These are phyloP conservation scores for Micromussa lordhowensis DNA, from an alignment of 92 coral and sea anemone species.

Conservation along the genomic window DNA sequence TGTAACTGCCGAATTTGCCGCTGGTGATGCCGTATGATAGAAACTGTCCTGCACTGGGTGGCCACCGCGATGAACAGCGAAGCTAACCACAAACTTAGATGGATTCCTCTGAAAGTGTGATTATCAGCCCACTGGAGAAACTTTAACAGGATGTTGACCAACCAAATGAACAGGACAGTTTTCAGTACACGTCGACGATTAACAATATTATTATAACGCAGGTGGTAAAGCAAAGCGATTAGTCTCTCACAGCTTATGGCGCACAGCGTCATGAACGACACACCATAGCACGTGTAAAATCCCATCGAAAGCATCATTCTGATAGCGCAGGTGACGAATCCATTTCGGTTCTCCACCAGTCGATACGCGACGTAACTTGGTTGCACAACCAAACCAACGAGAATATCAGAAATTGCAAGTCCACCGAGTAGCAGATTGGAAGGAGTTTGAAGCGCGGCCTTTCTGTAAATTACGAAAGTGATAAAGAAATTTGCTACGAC, in stretches of 20 bases:
- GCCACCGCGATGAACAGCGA: slow-evolving; percentile 59
- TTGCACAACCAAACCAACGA: slow-evolving; percentile 74
- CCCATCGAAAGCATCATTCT: slow-evolving; percentile 73
- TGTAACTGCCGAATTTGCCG: slow-evolving; percentile 2
- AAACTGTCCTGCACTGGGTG: slow-evolving; percentile 53
- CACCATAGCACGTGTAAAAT: slow-evolving; percentile 78
- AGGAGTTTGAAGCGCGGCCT: slow-evolving; percentile 60
- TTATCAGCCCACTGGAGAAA: slow-evolving; percentile 76
- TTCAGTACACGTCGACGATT: slow-evolving; percentile 46
- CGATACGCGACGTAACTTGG: slow-evolving; percentile 76
- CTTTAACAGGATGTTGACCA: slow-evolving; percentile 55
- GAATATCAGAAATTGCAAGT: slow-evolving; percentile 73
- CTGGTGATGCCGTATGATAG: slow-evolving; percentile 64
- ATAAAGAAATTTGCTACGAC: slow-evolving; percentile 65
- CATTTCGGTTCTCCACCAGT: slow-evolving; percentile 61
- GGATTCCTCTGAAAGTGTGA: slow-evolving; percentile 61
- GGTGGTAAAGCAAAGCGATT: slow-evolving; percentile 65
- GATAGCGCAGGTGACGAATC: slow-evolving; percentile 70
- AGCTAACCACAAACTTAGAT: slow-evolving; percentile 57
- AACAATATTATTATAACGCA: slow-evolving; percentile 66
- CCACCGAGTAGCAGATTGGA: slow-evolving; percentile 74
- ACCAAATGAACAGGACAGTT: slow-evolving; percentile 64
- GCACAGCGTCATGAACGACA: slow-evolving; percentile 83
- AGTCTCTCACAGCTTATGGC: slow-evolving; percentile 86
- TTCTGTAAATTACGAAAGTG: slow-evolving; percentile 51